Base-by-base conservation (phyloP, 92 coral and sea anemone species). In the Epizoanthus ramosus region DNA sequence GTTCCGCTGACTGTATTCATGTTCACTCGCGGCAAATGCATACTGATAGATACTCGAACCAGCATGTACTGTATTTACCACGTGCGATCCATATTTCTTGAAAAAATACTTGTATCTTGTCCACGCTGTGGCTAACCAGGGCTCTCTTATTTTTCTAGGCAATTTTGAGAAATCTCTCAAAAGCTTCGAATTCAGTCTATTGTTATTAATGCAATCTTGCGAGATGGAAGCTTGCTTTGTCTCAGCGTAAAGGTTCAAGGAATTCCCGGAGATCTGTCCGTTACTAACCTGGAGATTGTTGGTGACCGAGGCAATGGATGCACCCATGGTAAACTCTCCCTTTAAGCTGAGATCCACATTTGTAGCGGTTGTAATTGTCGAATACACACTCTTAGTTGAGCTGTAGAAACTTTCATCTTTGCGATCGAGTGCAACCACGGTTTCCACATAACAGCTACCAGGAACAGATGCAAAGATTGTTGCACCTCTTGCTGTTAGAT, bases 11-110 rank as follows among this genome's bases (percentile, higher is more conserved):
- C 74, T 75, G 75, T 75, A 77, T 2, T 71, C 60, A 0, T 70
- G 15, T 4, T 60, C 14, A 7, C 58, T 53, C 25, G 82, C 75
- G 21, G 87, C 87, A 60, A 89, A 89, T 3, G 85, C 89, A 41
- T 89, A 86, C 28, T 86, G 89, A 87, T 85, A 65, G 43, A 89
- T 59, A 52, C 92, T 89, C 21, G 92, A 63, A 15, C 92, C 92
- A 8, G 59, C 81, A 4, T 45, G 39, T 3, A 86, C 89, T 3
- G 67, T 68, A 8, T 72, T 75, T 23, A 89, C 86, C 15, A 89
- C 85, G 33, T 89, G 92, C 2, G 92, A 85, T 9, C 92, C 92
- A 60, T 88, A 76, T 24, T 67, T 85, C 61, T 85, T 37, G 17
- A 79, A 61, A 57, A 88, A 84, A 6, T 63, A 63, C 68, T 75